A percentile compares a stretch with the other conserved stretches of the same genome.
These are phyloP conservation scores for Poeciliopsis occidentalis DNA, from an alignment of 2,113 vertebrate species.

Conservation along the genomic window DNA sequence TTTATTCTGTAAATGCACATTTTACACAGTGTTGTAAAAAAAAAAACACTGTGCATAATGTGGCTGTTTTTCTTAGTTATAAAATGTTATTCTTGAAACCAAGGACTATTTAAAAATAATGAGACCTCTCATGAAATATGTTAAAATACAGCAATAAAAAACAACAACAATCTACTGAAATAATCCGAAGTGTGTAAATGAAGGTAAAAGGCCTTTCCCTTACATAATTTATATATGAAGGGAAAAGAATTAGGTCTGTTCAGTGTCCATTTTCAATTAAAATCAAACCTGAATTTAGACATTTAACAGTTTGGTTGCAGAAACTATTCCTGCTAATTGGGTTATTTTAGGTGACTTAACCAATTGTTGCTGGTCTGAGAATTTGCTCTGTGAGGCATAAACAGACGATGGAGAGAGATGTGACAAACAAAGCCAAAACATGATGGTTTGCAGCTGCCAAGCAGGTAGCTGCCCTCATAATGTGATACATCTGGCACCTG, in stretches of 20 bases:
- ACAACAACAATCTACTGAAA: too few relatives aligned
- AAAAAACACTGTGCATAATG: too few relatives aligned
- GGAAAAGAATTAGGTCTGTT: not conserved
- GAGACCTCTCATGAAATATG: too few relatives aligned
- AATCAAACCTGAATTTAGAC: conserved; percentile 24
- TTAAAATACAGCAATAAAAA: too few relatives aligned
- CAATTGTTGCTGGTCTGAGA: conserved; percentile 28
- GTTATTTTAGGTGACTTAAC: conserved; percentile 40
- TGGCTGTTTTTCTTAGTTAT: too few relatives aligned
- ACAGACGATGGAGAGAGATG: conserved; percentile 19
- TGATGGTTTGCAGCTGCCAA: conserved; percentile 42
- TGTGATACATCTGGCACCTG: conserved; percentile 60
- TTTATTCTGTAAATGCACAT: too few relatives aligned
- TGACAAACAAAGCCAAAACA: conserved; percentile 34
- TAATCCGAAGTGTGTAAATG: not conserved
- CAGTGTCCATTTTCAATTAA: conserved; percentile 44
- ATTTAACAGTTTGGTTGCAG: conserved; percentile 42
- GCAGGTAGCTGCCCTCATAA: conserved; percentile 52
- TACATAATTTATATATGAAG: conserved; percentile 20
- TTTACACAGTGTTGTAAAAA: too few relatives aligned
- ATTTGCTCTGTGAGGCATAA: conserved; percentile 4
- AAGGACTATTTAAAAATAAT: too few relatives aligned
- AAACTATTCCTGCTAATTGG: conserved; percentile 45
- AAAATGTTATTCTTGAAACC: too few relatives aligned
- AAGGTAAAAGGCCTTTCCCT: conserved; percentile 8